Conservation (phyloP, 2,888 invertebrate species). For the Orthosia gracilis region DNA sequence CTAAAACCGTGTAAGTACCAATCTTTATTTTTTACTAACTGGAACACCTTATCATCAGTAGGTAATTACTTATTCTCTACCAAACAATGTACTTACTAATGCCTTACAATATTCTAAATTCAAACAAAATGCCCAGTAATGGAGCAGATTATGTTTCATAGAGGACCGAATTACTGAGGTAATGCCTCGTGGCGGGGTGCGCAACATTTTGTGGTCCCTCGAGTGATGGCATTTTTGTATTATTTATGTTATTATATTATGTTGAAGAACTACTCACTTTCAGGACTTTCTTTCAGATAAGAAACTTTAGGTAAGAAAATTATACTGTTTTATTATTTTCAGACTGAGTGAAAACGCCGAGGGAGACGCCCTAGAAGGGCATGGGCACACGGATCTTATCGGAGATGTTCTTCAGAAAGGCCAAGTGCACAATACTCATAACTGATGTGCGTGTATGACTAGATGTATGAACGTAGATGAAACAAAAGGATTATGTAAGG, state of each 20-base stretch:
- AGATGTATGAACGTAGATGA: no score
- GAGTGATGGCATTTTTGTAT: slow-evolving; percentile 7
- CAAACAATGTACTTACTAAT: slow-evolving; percentile 12
- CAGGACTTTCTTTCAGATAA: neutral
- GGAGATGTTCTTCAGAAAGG: no score
- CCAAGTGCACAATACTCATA: no score
- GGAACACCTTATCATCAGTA: neutral
- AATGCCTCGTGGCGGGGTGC: slow-evolving; percentile 16
- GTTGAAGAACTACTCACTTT: slow-evolving; percentile 4
- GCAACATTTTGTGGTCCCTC: neutral
- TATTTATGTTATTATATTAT: slow-evolving; percentile 23
- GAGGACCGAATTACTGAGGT: slow-evolving; percentile 19
- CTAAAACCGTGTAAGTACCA: neutral
- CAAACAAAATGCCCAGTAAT: slow-evolving; percentile 25
- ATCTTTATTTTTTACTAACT: neutral
- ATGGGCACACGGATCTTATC: no score
- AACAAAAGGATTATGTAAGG: no score
- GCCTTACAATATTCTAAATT: neutral
- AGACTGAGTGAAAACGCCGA: no score
- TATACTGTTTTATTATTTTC: neutral
- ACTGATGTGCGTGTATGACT: no score
- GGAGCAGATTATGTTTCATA: slow-evolving; percentile 33
- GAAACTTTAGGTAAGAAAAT: neutral
- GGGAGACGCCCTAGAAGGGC: no score
- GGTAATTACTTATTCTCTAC: neutral